These are phyloP conservation scores for Drosophila melanica DNA, from an alignment of 1,140 invertebrate genomes.

Conservation along the genomic window DNA sequence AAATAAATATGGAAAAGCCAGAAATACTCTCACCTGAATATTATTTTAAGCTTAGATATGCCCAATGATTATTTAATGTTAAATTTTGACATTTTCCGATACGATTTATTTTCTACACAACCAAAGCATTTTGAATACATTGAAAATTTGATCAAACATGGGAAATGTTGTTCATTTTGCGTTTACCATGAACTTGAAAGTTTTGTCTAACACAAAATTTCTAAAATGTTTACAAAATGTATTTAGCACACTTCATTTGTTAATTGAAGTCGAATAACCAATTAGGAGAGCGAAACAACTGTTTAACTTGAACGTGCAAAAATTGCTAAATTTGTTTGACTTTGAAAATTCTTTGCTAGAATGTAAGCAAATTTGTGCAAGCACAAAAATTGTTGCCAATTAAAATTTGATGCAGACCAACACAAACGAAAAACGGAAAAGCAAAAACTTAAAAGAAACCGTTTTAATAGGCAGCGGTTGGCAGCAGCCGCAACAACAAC, in stretches of 20 bases:
- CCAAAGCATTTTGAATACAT: too few relatives aligned
- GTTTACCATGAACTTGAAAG: too few relatives aligned
- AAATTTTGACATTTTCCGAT: too few relatives aligned
- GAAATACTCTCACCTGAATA: too few relatives aligned
- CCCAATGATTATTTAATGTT: too few relatives aligned
- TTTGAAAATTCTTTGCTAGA: slow-evolving; percentile 31
- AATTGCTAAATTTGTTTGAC: slow-evolving; percentile 26
- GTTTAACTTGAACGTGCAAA: slow-evolving; percentile 2
- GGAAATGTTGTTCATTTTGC: too few relatives aligned
- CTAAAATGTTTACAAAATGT: background rate
- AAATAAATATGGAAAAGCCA: too few relatives aligned
- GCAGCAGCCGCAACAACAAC: background rate
- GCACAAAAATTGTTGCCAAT: slow-evolving; percentile 51
- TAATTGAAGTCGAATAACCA: slow-evolving; percentile 3
- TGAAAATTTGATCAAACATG: too few relatives aligned
- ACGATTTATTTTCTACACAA: too few relatives aligned
- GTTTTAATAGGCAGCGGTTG: slow-evolving; percentile 13
- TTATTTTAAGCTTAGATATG: too few relatives aligned
- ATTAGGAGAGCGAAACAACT: background rate
- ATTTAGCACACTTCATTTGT: background rate
- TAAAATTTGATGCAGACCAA: slow-evolving; percentile 46
- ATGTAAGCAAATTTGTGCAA: slow-evolving; percentile 25
- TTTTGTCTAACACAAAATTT: too few relatives aligned
- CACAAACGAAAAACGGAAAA: slow-evolving; percentile 23
- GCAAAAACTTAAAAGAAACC: slow-evolving; percentile 16